phyloP scores from a whole-genome alignment of 2,113 vertebrate species.

The Erpornis zantholeuca region DNA sequence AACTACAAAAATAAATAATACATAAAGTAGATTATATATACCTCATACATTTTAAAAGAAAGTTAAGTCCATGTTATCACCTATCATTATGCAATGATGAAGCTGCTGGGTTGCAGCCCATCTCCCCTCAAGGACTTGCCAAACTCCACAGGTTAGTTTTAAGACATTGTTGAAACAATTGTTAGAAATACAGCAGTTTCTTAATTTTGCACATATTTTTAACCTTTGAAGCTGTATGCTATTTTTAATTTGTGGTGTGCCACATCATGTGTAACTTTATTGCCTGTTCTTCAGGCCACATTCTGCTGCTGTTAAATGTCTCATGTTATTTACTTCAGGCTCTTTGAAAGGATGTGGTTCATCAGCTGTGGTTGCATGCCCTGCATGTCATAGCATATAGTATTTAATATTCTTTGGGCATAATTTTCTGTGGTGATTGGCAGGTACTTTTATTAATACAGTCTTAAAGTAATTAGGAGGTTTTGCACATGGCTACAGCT shows the following conservation, averaged over 20 bases:
- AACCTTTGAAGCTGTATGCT: neutral
- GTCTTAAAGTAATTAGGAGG: neutral
- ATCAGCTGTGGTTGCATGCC: neutral
- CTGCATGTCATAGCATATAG: neutral
- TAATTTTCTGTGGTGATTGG: neutral
- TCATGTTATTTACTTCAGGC: neutral
- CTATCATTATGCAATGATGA: neutral
- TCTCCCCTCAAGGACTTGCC: neutral
- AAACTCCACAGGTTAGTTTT: neutral
- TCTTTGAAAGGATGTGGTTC: neutral
- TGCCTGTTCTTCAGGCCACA: neutral
- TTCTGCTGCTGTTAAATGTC: neutral
- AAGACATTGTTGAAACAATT: neutral
- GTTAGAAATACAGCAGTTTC: neutral
- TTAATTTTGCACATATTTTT: neutral
- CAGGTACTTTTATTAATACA: neutral
- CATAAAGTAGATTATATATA: conserved; percentile 2
- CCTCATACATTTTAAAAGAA: conserved; percentile 21
- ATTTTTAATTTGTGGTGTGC: neutral
- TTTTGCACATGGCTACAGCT: neutral
- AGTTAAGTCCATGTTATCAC: neutral
- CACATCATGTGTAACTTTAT: neutral
- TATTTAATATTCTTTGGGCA: neutral
- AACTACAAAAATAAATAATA: conserved; percentile 43
- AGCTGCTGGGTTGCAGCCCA: neutral